These are phyloP conservation scores for Gymnoscelis rufifasciata DNA, from an alignment of 2,888 invertebrate species.

Conservation along the genomic window DNA sequence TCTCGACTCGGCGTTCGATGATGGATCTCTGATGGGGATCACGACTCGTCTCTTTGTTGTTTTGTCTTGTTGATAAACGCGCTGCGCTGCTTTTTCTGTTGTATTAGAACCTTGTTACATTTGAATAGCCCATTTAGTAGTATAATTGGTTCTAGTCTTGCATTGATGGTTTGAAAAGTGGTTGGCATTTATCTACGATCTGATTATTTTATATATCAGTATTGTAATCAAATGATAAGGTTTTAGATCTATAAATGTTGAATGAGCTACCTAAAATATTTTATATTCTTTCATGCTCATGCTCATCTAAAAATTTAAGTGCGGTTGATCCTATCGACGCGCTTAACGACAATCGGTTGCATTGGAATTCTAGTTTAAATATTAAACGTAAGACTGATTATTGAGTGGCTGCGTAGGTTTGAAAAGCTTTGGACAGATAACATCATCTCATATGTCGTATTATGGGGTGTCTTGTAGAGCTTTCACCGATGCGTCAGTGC, in stretches of 20 bases:
- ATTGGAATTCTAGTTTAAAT: conserved; percentile 42
- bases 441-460: conserved; percentile 58
- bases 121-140: conserved; percentile 61
- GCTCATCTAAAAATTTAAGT: conserved; percentile 14
- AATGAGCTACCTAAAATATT: too few relatives aligned
- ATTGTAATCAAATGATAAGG: background rate
- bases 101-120: conserved; percentile 67
- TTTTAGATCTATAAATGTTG: conserved; percentile 2
- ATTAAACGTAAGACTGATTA: conserved; percentile 34
- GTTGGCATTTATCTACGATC: conserved; percentile 33
- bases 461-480: conserved; percentile 62
- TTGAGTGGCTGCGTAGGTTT: conserved; percentile 61
- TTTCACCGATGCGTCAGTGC: conserved; percentile 69
- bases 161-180: conserved; percentile 44
- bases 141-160: conserved; percentile 53
- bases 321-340: conserved; percentile 17
- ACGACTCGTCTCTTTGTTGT: conserved; percentile 68
- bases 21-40: conserved; percentile 72
- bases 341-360: conserved; percentile 47
- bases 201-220: conserved; percentile 5
- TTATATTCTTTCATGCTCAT: background rate
- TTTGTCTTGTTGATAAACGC: conserved; percentile 67
- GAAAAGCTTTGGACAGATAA: conserved; percentile 57
- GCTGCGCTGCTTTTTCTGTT: conserved; percentile 54
- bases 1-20: conserved; percentile 49